phyloP scores from a whole-genome alignment of 2,888 invertebrate species.

The Andrena camellia region DNA sequence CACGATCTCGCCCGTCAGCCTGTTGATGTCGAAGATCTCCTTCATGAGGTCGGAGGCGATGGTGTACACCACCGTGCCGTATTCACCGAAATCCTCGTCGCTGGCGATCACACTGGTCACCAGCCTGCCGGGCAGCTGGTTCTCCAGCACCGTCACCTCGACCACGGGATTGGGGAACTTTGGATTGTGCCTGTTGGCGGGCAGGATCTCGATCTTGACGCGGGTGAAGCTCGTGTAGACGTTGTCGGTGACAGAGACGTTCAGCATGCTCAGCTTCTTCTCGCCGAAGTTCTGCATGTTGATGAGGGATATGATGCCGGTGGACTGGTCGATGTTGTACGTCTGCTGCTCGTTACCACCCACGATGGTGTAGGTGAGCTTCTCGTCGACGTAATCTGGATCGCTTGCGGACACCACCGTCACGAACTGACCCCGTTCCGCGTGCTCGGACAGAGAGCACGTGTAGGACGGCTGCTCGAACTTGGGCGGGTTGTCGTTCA shows the following conservation, averaged over 20 bases:
- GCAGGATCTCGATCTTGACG: constrained; percentile 91
- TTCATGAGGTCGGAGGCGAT: constrained; percentile 91
- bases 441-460: constrained; percentile 92
- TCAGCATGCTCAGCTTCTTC: constrained; percentile 89
- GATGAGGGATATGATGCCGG: constrained; percentile 89
- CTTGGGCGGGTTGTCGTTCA: constrained; percentile 96
- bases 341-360: constrained; percentile 93
- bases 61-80: constrained; percentile 91
- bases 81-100: constrained; percentile 93
- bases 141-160: constrained; percentile 93
- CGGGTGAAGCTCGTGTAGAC: constrained; percentile 96
- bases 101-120: constrained; percentile 91
- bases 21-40: constrained; percentile 91
- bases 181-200: constrained; percentile 93
- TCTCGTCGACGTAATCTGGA: constrained; percentile 92
- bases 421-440: constrained; percentile 94
- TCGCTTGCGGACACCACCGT: constrained; percentile 95
- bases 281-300: constrained; percentile 91
- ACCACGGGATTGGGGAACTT: constrained; percentile 91
- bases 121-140: constrained; percentile 90
- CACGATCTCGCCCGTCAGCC: constrained; percentile 89
- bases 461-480: constrained; percentile 93
- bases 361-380: constrained; percentile 92
- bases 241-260: constrained; percentile 98
- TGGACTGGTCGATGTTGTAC: constrained; percentile 88